Conservation (phyloP, 35 echinoderm and acorn worm species). For the Amphiura filiformis region DNA sequence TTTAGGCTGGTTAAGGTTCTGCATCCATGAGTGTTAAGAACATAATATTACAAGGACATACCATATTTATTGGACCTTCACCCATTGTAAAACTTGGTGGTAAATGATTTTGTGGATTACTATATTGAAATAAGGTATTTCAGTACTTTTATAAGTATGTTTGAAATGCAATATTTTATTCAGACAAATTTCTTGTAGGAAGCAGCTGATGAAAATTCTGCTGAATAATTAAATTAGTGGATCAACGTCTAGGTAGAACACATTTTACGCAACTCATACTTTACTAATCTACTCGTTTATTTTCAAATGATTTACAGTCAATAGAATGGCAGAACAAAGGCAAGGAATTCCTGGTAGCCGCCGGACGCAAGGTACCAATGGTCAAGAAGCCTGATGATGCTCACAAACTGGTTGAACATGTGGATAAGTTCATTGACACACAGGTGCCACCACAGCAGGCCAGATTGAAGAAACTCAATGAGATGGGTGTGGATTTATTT, state of each 20-base stretch:
- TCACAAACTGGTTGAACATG: conserved; percentile 58
- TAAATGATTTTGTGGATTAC: not conserved
- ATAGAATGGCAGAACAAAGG: conserved; percentile 88
- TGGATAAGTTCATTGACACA: conserved; percentile 80
- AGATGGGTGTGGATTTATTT: conserved; percentile 78
- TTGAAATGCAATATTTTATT: not conserved
- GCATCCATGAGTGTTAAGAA: not conserved
- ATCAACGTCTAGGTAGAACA: not conserved
- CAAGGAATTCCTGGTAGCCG: conserved; percentile 64
- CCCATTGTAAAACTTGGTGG: not conserved
- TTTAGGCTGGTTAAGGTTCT: not conserved
- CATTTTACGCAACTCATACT: not conserved
- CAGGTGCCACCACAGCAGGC: conserved; percentile 61
- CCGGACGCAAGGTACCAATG: conserved; percentile 45
- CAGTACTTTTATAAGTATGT: not conserved
- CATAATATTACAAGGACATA: no score
- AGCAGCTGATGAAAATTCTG: not conserved
- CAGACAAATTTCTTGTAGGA: not conserved
- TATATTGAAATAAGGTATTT: not conserved
- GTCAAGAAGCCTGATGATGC: conserved; percentile 73
- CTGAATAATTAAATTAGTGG: not conserved
- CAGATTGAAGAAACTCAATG: conserved; percentile 70
- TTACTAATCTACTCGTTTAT: not conserved
- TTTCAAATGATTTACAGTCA: conserved; percentile 26
- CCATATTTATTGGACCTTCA: not conserved